Conservation (phyloP, 1,140 invertebrate genomes). For the Pseudomyrmex pallidus region DNA sequence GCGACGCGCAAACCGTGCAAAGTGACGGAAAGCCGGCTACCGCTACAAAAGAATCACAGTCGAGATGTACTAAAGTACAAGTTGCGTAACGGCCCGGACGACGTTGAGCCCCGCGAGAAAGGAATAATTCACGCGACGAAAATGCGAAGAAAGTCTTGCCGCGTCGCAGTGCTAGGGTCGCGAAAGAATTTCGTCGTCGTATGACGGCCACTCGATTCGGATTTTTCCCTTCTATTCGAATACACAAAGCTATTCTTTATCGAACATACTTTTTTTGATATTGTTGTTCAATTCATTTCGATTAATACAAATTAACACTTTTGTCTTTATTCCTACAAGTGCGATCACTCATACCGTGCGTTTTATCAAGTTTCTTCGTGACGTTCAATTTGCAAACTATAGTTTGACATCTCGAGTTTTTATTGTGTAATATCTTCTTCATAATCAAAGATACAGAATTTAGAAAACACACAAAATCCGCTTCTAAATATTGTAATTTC, state of each 20-base stretch:
- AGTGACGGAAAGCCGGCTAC: constrained; percentile 69
- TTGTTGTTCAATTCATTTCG: background rate
- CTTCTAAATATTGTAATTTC: background rate
- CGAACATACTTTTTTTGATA: background rate
- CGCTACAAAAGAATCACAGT: constrained; percentile 66
- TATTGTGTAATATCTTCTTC: no score
- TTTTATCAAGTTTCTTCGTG: no score
- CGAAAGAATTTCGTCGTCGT: constrained; percentile 34
- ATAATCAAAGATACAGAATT: no score
- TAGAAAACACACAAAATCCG: no score
- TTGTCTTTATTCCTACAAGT: background rate
- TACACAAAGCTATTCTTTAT: constrained; percentile 9
- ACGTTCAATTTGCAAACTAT: no score
- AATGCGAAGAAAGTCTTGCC: constrained; percentile 43
- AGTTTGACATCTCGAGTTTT: no score
- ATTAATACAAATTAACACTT: constrained; percentile 2
- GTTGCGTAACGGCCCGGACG: constrained; percentile 57
- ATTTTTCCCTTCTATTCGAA: constrained; percentile 5
- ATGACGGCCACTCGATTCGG: constrained; percentile 10
- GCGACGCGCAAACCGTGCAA: constrained; percentile 44
- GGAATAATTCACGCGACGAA: constrained; percentile 50
- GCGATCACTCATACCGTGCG: no score
- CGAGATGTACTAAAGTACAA: constrained; percentile 57
- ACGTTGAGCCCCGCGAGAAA: constrained; percentile 39
- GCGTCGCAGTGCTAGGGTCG: constrained; percentile 6